These are phyloP conservation scores for Drosophila austrosaltans DNA, from an alignment of 2,888 invertebrate genomes.

Conservation along the genomic window DNA sequence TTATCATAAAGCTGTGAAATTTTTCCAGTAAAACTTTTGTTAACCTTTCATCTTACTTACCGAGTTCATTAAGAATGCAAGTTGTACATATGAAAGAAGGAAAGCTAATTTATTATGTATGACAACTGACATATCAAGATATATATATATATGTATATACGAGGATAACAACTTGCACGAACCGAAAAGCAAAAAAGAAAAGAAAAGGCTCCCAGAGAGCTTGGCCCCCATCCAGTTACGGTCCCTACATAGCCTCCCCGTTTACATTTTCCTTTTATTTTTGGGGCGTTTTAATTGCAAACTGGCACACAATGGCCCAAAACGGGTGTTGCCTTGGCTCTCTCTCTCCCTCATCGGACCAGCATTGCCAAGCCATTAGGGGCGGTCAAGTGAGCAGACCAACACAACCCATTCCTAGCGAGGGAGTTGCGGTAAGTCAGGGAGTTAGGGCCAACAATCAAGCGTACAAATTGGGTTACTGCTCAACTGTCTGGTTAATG, in stretches of 20 bases:
- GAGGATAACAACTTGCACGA: constrained; percentile 32
- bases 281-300: constrained; percentile 70
- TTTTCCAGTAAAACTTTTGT: not conserved
- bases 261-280: constrained; percentile 52
- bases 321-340: constrained; percentile 31
- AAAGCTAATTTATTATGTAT: constrained; percentile 62
- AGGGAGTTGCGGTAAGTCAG: not conserved
- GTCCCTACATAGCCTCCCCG: not conserved
- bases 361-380: constrained; percentile 62
- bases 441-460: constrained; percentile 56
- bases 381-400: constrained; percentile 57
- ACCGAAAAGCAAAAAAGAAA: constrained; percentile 2
- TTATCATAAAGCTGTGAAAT: constrained; percentile 22
- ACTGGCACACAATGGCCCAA: constrained; percentile 64
- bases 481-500: constrained; percentile 79
- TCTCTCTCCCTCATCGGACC: constrained; percentile 28
- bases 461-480: constrained; percentile 77
- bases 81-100: constrained; percentile 27
- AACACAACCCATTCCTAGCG: not conserved
- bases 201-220: constrained; percentile 3
- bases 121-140: constrained; percentile 70
- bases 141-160: constrained; percentile 26
- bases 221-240: not conserved
- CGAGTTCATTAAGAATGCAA: constrained; percentile 49
- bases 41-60: constrained; percentile 35